Percentiles rank a stretch among this genome's conserved stretches.
phyloP scores from a whole-genome alignment of 2,113 vertebrate genomes.

The Amia ocellicauda region DNA sequence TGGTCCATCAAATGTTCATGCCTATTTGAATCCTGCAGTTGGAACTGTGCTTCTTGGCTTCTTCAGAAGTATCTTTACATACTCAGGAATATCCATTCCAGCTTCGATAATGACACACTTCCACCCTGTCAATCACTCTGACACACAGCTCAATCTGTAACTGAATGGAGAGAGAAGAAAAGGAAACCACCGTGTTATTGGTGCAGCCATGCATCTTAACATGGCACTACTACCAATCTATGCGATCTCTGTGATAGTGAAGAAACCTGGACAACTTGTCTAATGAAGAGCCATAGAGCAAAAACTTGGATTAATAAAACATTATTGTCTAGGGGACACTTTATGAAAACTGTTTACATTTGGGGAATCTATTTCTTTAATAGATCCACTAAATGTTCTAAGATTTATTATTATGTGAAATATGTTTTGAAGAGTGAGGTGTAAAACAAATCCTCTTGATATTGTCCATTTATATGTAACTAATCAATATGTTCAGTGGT shows the following conservation, averaged over 20 bases:
- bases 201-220: slow-evolving; percentile 25
- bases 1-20: too few species aligned
- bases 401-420: neutral
- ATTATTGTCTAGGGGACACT: neutral
- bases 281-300: slow-evolving; percentile 8
- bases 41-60: neutral
- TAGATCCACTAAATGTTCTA: neutral
- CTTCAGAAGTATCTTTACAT: neutral
- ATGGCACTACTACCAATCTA: slow-evolving; percentile 21
- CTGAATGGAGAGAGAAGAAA: neutral
- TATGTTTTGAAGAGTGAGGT: too few species aligned
- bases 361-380: neutral
- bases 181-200: slow-evolving; percentile 23
- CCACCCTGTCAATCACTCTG: neutral
- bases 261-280: neutral
- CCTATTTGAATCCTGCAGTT: neutral
- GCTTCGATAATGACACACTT: slow-evolving; percentile 11
- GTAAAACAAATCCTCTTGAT: too few species aligned
- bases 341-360: neutral
- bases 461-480: too few species aligned
- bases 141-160: slow-evolving; percentile 17
- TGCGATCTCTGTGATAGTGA: slow-evolving; percentile 13
- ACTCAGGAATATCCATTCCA: neutral
- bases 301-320: neutral
- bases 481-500: too few species aligned